Conservation (phyloP, 2,888 invertebrate genomes). For the Subacronicta megacephala region DNA sequence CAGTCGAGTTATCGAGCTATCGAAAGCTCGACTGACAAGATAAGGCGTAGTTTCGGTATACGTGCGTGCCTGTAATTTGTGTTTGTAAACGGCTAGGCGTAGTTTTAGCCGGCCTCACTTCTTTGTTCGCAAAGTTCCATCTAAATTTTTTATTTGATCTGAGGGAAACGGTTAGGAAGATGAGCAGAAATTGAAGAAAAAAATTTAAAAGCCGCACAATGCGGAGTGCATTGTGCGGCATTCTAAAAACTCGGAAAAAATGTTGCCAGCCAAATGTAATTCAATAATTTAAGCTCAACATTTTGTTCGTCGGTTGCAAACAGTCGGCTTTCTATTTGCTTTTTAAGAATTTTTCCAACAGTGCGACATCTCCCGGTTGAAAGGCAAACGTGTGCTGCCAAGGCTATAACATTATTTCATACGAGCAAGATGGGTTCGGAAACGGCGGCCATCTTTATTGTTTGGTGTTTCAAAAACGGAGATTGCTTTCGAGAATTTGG, state of each 20-base stretch:
- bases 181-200: no score
- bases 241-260: constrained; percentile 3
- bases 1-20: no score
- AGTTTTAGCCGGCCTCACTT: no score
- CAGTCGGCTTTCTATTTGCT: constrained; percentile 67
- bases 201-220: no score
- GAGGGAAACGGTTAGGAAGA: no score
- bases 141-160: no score
- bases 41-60: no score
- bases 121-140: no score
- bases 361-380: constrained; percentile 58
- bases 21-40: no score
- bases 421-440: constrained; percentile 73
- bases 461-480: constrained; percentile 66
- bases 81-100: no score
- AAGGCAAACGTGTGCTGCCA: constrained; percentile 72
- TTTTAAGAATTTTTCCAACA: constrained; percentile 62
- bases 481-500: constrained; percentile 57
- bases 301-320: constrained; percentile 45
- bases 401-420: constrained; percentile 83
- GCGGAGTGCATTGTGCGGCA: background rate
- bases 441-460: constrained; percentile 73
- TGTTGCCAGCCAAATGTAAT: constrained; percentile 42
- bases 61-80: no score
- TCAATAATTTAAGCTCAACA: constrained; percentile 34